phyloP scores from a whole-genome alignment of 2,888 invertebrate species.

The Tetheella fluctuosa region DNA sequence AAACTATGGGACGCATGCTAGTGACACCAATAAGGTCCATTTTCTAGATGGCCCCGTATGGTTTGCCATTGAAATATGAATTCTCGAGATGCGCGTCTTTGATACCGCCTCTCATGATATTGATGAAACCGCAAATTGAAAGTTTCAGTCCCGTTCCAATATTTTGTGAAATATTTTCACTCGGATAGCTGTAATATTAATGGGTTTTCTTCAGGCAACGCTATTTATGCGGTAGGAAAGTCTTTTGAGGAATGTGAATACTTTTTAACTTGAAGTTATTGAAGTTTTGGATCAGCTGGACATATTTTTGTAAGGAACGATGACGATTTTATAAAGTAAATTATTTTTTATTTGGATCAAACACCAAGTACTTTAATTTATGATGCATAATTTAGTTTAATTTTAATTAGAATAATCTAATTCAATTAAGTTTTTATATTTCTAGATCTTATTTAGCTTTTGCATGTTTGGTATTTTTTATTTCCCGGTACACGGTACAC shows the following conservation, averaged over 20 bases:
- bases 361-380: too few relatives aligned
- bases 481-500: too few relatives aligned
- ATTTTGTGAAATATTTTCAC: slow-evolving; percentile 56
- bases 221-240: slow-evolving; percentile 17
- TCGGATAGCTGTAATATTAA: slow-evolving; percentile 50
- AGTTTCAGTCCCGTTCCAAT: slow-evolving; percentile 49
- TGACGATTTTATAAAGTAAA: not conserved
- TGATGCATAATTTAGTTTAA: too few relatives aligned
- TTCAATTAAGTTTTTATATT: too few relatives aligned
- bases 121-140: slow-evolving; percentile 46
- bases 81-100: slow-evolving; percentile 51
- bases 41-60: slow-evolving; percentile 44
- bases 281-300: slow-evolving; percentile 1
- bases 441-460: too few relatives aligned
- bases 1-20: not conserved
- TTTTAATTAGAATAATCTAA: too few relatives aligned
- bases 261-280: slow-evolving; percentile 11
- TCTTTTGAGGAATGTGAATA: slow-evolving; percentile 20
- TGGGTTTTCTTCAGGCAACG: slow-evolving; percentile 41
- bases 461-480: too few relatives aligned
- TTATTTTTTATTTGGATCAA: too few relatives aligned
- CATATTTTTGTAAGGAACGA: slow-evolving; percentile 4
- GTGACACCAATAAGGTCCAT: slow-evolving; percentile 23
- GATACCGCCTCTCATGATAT: slow-evolving; percentile 35
- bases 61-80: slow-evolving; percentile 39